Conservation (phyloP, 2,888 invertebrate species). For the Drosophila acutilabella region DNA sequence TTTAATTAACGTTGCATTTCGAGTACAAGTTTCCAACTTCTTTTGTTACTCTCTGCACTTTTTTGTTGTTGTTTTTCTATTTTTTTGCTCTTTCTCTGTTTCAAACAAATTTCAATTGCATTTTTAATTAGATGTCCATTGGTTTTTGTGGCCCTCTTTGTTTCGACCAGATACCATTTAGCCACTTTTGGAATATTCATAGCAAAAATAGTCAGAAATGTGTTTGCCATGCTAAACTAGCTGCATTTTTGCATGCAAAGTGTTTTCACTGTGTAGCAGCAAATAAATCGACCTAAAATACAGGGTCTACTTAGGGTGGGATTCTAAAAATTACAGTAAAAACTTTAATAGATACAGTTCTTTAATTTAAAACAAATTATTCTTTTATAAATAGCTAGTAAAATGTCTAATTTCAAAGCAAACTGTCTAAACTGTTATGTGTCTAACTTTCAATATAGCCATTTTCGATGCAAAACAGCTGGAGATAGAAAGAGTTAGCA, state of each 20-base stretch:
- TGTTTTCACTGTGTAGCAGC: background rate
- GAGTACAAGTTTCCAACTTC: slow-evolving; percentile 62
- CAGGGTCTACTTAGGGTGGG: background rate
- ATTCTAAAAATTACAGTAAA: background rate
- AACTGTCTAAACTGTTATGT: too few relatives aligned
- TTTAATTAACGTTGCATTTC: slow-evolving; percentile 79
- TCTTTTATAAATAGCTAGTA: too few relatives aligned
- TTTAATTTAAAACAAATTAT: too few relatives aligned
- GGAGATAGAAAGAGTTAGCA: background rate
- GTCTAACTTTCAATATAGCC: too few relatives aligned
- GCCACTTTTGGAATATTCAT: slow-evolving; percentile 71
- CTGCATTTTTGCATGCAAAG: slow-evolving; percentile 8
- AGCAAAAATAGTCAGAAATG: slow-evolving; percentile 21
- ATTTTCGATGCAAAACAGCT: background rate
- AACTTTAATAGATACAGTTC: background rate
- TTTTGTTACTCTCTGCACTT: slow-evolving; percentile 33
- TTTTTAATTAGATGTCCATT: slow-evolving; percentile 73
- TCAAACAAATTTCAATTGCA: slow-evolving; percentile 75
- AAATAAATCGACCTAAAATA: slow-evolving; percentile 9
- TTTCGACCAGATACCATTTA: slow-evolving; percentile 56
- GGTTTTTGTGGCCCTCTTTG: slow-evolving; percentile 32
- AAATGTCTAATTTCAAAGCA: too few relatives aligned
- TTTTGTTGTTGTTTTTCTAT: slow-evolving; percentile 22
- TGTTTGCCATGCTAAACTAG: slow-evolving; percentile 45
- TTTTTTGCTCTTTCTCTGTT: slow-evolving; percentile 35